These are phyloP conservation scores for Gymnodraco acuticeps DNA, from an alignment of 2,797 vertebrate genomes.

Conservation along the genomic window DNA sequence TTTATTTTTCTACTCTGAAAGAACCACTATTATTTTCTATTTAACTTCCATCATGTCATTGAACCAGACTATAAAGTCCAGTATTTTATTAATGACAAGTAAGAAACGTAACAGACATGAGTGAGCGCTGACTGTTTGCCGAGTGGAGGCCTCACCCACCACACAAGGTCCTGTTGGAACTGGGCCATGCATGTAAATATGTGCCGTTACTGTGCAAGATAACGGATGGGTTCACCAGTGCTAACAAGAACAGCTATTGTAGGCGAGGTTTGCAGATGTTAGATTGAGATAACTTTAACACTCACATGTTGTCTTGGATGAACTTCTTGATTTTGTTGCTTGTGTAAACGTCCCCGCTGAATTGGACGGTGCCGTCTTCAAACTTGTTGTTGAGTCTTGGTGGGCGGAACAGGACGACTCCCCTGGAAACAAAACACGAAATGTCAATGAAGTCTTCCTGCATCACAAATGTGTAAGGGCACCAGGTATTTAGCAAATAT, in stretches of 20 bases:
- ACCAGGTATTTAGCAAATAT: background rate
- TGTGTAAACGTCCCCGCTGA: slow-evolving; percentile 89
- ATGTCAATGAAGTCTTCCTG: background rate
- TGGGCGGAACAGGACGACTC: slow-evolving; percentile 92
- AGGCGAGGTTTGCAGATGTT: background rate
- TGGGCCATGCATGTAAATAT: slow-evolving; percentile 10
- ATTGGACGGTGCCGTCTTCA: slow-evolving; percentile 89
- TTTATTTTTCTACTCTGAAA: background rate
- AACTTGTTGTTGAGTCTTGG: slow-evolving; percentile 92
- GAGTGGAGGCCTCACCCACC: background rate
- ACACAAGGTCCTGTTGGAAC: slow-evolving; percentile 37
- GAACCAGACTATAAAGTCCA: background rate
- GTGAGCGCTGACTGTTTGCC: background rate
- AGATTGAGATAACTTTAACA: slow-evolving; percentile 11
- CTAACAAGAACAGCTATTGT: background rate
- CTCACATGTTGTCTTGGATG: slow-evolving; percentile 97
- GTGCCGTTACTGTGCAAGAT: background rate
- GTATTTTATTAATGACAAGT: background rate
- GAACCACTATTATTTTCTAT: background rate
- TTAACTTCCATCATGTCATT: background rate
- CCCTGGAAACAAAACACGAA: slow-evolving; percentile 77
- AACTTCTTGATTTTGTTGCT: slow-evolving; percentile 94
- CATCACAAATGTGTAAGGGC: background rate
- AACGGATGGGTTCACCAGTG: background rate
- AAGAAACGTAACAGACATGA: background rate